These are phyloP conservation scores for Porites evermanni DNA, from an alignment of 92 coral and sea anemone genomes.

Conservation along the genomic window DNA sequence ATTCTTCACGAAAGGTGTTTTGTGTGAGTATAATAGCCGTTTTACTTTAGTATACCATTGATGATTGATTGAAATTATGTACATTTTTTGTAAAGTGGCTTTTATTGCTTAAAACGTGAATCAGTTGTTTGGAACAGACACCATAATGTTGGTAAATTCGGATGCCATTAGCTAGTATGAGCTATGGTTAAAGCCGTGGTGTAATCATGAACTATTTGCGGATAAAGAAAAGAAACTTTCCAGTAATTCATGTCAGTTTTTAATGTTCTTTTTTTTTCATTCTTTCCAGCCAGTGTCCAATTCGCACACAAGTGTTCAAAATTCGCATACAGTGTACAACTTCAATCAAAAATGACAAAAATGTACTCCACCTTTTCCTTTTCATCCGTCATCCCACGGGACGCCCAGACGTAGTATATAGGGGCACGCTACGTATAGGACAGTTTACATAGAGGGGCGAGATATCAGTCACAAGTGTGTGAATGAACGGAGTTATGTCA, in stretches of 20 bases:
- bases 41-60: not conserved
- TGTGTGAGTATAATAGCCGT: constrained; percentile 75
- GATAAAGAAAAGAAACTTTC: no score
- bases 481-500: no score
- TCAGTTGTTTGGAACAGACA: not conserved
- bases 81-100: not conserved
- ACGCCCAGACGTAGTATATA: not conserved
- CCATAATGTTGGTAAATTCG: not conserved
- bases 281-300: not conserved
- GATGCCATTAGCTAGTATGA: no score
- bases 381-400: not conserved
- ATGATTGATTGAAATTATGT: not conserved
- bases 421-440: no score
- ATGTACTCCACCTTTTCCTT: constrained; percentile 36
- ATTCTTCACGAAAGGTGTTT: constrained; percentile 98
- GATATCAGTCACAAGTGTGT: no score
- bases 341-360: constrained; percentile 18
- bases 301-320: not conserved
- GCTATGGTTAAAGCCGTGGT: no score
- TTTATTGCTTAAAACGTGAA: not conserved
- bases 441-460: no score
- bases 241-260: no score
- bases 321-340: not conserved
- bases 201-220: no score
- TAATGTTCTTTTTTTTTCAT: no score